Evolutionary conservation across 2,888 invertebrate genomes (phyloP).

Genomic region (Hesperia comma): DNA sequence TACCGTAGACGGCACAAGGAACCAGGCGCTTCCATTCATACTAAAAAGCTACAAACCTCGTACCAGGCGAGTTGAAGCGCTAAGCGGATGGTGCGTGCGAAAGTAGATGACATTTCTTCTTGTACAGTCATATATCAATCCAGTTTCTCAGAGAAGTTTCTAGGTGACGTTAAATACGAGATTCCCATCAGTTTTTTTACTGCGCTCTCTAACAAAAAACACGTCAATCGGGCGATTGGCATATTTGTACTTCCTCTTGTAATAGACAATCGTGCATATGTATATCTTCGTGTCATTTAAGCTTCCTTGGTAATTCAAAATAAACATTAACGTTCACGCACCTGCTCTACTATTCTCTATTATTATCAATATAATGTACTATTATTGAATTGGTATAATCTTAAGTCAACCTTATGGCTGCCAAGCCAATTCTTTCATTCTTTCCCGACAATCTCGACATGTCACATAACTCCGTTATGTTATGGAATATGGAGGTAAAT

Average conservation of each 20-base stretch:
- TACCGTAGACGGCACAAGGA: slow-evolving; percentile 17
- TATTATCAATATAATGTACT: too few species aligned
- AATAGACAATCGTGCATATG: neutral
- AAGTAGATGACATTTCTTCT: slow-evolving; percentile 19
- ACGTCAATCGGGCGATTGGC: slow-evolving; percentile 16
- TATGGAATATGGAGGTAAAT: too few species aligned
- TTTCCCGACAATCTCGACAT: too few species aligned
- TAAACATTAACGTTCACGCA: too few species aligned
- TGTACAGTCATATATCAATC: slow-evolving; percentile 23
- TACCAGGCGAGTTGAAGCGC: neutral
- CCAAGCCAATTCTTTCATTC: too few species aligned
- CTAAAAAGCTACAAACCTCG: neutral
- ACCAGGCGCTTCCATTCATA: slow-evolving; percentile 7
- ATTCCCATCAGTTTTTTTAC: slow-evolving; percentile 26
- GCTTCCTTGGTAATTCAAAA: neutral
- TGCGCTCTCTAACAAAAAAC: neutral
- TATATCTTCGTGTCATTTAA: neutral
- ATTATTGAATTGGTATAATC: too few species aligned
- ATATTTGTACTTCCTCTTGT: slow-evolving; percentile 13
- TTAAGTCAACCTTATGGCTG: too few species aligned
- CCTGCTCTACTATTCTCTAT: too few species aligned
- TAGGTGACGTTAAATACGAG: slow-evolving; percentile 25
- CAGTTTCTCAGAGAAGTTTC: slow-evolving; percentile 26
- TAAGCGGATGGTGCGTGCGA: slow-evolving; percentile 23
- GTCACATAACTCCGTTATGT: too few species aligned